Percentiles rank a stretch among this genome's conserved stretches.
Conservation (phyloP, 2,797 vertebrate species). For the Gypaetus barbatus region DNA sequence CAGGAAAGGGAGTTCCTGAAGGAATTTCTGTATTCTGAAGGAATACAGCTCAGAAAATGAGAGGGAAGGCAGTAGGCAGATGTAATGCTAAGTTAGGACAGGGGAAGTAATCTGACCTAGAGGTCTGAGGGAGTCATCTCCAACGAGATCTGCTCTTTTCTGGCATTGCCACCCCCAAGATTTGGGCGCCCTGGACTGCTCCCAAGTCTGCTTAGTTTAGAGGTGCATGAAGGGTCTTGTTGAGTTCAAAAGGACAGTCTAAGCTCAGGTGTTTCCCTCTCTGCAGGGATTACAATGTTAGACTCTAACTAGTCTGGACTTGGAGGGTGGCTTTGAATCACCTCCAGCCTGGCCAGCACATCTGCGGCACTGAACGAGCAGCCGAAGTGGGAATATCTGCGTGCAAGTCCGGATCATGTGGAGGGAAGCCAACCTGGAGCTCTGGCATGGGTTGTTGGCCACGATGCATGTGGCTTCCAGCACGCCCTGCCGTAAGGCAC, state of each 20-base stretch:
- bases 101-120: not conserved
- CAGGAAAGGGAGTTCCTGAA: not conserved
- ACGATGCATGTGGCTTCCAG: not conserved
- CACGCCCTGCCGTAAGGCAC: not conserved
- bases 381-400: not conserved
- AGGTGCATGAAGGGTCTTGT: not conserved
- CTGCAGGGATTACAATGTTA: not conserved
- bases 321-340: not conserved
- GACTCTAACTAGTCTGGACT: not conserved
- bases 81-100: not conserved
- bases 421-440: not conserved
- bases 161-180: not conserved
- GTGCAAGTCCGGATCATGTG: rapidly evolving
- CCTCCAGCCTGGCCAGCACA: not conserved
- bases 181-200: not conserved
- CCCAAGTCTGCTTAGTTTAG: not conserved
- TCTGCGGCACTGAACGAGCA: rapidly evolving
- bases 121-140: not conserved
- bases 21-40: not conserved
- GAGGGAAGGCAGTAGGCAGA: not conserved
- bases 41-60: not conserved
- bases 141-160: not conserved
- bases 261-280: not conserved
- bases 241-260: not conserved
- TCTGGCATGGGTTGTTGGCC: not conserved